Evolutionary conservation across 2,113 vertebrate genomes (phyloP), one percentile per base, ranked within the genome.

Genomic region (Rattus rattus): DNA sequence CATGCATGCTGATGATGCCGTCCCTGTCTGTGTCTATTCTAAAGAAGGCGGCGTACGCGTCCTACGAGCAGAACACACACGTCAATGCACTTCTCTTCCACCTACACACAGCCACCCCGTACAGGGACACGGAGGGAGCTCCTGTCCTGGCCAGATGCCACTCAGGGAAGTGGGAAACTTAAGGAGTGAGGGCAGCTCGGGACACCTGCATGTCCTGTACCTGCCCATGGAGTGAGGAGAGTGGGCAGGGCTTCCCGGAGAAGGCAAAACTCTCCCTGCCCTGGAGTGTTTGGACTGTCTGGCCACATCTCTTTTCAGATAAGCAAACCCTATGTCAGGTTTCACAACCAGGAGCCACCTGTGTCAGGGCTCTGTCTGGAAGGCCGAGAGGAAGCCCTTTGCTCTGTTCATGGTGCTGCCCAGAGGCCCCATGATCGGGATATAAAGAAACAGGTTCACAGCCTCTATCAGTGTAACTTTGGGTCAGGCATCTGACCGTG

Each of bases 11-110:
- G 39, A 99, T 65, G 52, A 98, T 56, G n/a, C 98, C 97, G 0
- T 98, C 98, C 67, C 88, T 93, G 88, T 98, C 98, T 4, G 89
- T 97, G 97, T 99, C 98, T 90, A 97, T 97, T 96, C 98, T 96
- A 79, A 92, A 98, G 98, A 99, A 99, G 70, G 98, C 98, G 33
- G 98, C 92, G 96, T 98, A 98, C 54, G 97, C 92, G 94, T 98
- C 98, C 99, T 99, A 96, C 43, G 73, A 96, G 97, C 80, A 91
- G 95, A 97, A 85, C 0, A 17, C 88, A 72, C 30, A 2, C 0
- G 54, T 97, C 94, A 92, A 0, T 6, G 24, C 19, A 6, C 26
- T 24, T 12, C 63, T 54, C 70, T 8, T 17, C 2, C 0, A 0
- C 43, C 3, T 43, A 43, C 43, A 43, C 43, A 43, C 43, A 43